These are phyloP conservation scores for Chamaea fasciata DNA, from an alignment of 2,113 vertebrate species.

Conservation along the genomic window DNA sequence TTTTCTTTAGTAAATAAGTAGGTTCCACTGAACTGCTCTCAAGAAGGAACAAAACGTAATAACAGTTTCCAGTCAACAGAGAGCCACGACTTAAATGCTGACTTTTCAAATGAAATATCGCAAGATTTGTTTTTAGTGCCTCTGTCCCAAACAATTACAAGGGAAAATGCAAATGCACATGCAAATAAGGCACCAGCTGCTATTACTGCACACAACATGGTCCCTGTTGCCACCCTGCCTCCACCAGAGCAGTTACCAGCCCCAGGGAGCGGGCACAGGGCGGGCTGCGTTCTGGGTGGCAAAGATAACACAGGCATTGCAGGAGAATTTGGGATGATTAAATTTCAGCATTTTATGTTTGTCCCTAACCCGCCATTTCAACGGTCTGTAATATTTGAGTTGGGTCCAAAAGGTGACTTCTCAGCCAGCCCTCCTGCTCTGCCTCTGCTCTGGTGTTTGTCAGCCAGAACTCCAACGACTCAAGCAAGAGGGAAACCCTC, in stretches of 20 bases:
- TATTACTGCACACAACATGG: neutral
- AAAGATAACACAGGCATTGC: constrained; percentile 48
- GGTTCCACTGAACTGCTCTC: neutral
- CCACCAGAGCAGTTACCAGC: neutral
- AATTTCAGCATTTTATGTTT: constrained; percentile 47
- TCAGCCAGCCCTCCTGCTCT: neutral
- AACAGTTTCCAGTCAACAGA: neutral
- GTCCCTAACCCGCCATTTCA: neutral
- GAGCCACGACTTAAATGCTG: neutral
- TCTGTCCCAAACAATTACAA: neutral
- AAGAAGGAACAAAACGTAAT: neutral
- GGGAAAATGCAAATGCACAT: constrained; percentile 56
- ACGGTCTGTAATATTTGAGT: neutral
- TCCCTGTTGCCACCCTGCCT: neutral
- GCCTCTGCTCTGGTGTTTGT: neutral
- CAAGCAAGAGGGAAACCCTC: neutral
- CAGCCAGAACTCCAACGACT: neutral
- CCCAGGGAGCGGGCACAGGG: neutral
- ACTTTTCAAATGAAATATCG: neutral
- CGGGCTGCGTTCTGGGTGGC: constrained; percentile 27
- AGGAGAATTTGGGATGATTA: constrained; percentile 42
- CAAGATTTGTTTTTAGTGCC: constrained; percentile 50
- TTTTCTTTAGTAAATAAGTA: neutral
- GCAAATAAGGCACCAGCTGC: constrained; percentile 50
- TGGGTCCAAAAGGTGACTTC: constrained; percentile 6